Evolutionary conservation across 1,140 invertebrate genomes (phyloP), one percentile per base, ranked within the genome.

Genomic region (Leptestheria dahalacensis): DNA sequence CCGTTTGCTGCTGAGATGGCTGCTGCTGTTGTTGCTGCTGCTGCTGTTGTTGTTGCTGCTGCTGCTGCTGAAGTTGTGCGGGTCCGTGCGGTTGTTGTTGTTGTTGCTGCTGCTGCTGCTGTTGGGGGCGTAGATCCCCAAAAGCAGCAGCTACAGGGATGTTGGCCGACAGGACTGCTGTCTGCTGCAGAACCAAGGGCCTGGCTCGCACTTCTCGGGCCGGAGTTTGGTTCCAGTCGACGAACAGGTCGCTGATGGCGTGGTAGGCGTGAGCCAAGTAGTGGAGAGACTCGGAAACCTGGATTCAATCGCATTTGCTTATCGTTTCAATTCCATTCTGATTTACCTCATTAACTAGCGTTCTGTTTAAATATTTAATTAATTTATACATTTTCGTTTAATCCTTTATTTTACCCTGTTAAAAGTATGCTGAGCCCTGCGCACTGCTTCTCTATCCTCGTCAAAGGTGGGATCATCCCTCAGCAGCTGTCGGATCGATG

Each of bases 191-290:
- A 59, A 86, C 79, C 26, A 84, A 82, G 11, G 69, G 68, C 41
- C 81, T 75, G 65, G 83, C 86, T 51, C 80, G 74, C 23, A 91
- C 72, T 61, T 78, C 75, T 61, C 88, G 73, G 1, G 85, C 86
- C 12, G 84, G 80, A 6, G 78, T 70, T 62, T 78, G 75, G 24
- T 74, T 73, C 28, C 87, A 76, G 63, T 88, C 80, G 46, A 89
- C 77, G 69, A 83, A 83, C 28, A 91, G 76, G 66, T 96, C 91
- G 68, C 88, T 93, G 10, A 92, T 73, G 2, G 84, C 82, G 70
- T 96, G 92, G 69, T 86, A 86, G 23, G 85, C 83, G 68, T 95
- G 92, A 4, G 87, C 80, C 57, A 94, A 73, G 57, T 81, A 83
- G 68, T 96, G 92, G 62, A 92, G 75, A 23, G 84, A 75, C 69